These are phyloP conservation scores for Notolepis coatsorum DNA, from an alignment of 2,797 vertebrate genomes.

Conservation along the genomic window DNA sequence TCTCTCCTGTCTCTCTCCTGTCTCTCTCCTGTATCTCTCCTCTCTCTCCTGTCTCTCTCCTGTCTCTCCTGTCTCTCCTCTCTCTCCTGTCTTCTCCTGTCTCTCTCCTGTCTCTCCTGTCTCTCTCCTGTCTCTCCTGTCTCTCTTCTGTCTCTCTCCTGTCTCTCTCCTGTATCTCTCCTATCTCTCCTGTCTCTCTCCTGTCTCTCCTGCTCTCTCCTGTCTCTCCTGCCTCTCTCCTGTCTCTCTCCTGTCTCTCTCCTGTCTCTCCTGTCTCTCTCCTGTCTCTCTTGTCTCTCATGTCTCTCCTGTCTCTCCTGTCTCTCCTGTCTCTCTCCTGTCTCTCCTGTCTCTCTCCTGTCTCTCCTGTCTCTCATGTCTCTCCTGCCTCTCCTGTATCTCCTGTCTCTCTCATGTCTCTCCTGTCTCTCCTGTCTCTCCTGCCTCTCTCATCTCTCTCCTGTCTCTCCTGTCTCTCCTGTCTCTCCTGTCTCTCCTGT, in stretches of 20 bases:
- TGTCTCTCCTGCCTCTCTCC: conserved; percentile 47
- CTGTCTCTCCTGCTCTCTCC: conserved; percentile 43
- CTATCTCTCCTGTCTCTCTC: conserved; percentile 41
- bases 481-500: conserved; percentile 52
- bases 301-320: conserved; percentile 45
- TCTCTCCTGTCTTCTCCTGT: conserved; percentile 44
- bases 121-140: conserved; percentile 45
- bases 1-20: too few relatives aligned
- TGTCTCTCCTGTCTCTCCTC: conserved; percentile 47
- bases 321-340: conserved; percentile 49
- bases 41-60: conserved; percentile 44
- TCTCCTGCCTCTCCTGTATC: conserved; percentile 24
- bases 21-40: conserved; percentile 42
- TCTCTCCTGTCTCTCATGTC: conserved; percentile 55
- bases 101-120: conserved; percentile 41
- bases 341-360: conserved; percentile 41
- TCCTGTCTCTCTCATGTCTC: conserved; percentile 45
- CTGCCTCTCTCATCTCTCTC: conserved; percentile 43
- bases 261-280: conserved; percentile 49
- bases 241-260: conserved; percentile 43
- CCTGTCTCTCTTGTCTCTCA: conserved; percentile 44
- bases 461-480: conserved; percentile 45
- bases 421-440: conserved; percentile 46
- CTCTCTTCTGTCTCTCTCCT: conserved; percentile 40
- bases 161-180: conserved; percentile 46